These are phyloP conservation scores for Lophochroa leadbeateri DNA, from an alignment of 2,113 vertebrate species.

Conservation along the genomic window DNA sequence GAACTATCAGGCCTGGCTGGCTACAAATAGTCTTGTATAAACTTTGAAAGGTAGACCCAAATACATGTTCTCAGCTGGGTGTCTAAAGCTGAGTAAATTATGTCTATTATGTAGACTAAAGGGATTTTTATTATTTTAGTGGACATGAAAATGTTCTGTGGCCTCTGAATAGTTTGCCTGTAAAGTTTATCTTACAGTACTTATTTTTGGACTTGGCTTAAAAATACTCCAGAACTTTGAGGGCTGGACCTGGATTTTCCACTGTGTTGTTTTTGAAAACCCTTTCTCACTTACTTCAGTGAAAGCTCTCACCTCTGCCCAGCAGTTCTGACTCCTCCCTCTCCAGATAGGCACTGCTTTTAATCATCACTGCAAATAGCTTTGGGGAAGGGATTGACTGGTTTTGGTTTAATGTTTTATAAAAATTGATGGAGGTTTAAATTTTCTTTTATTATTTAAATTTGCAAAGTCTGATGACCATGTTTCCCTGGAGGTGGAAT, in stretches of 20 bases:
- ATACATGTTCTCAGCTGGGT: neutral
- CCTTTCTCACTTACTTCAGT: neutral
- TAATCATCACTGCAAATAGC: neutral
- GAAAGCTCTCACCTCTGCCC: neutral
- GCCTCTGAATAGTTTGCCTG: neutral
- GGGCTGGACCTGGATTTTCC: slow-evolving; percentile 22
- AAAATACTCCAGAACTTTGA: slow-evolving; percentile 31
- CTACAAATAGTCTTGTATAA: neutral
- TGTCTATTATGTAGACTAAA: neutral
- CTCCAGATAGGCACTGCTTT: neutral
- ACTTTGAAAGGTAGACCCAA: neutral
- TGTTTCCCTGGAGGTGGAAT: neutral
- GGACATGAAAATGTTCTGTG: neutral
- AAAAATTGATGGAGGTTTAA: neutral
- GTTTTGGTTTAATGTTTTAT: neutral
- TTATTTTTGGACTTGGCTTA: neutral
- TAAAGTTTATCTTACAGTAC: neutral
- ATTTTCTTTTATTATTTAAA: neutral
- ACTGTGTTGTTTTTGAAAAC: neutral
- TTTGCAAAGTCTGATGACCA: neutral
- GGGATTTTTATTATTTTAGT: neutral
- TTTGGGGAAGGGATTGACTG: neutral
- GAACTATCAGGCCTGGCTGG: neutral
- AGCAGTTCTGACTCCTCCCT: neutral
- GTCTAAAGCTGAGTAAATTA: neutral